Evolutionary conservation across 2,888 invertebrate species (phyloP).

Genomic region (Dusona sp.): DNA sequence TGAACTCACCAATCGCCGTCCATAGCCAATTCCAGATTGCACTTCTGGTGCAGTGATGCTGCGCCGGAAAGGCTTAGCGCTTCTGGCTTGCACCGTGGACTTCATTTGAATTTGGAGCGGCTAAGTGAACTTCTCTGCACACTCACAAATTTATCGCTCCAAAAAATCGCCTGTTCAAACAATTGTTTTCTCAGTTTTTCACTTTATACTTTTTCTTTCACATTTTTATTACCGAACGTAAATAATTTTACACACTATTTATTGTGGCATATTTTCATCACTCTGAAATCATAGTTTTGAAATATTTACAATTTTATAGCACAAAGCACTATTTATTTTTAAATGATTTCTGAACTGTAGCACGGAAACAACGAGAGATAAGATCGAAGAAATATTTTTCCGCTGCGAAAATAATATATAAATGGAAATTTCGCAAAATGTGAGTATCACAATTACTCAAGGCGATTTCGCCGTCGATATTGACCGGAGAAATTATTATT

Average conservation of each 20-base stretch:
- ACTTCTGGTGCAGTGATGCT: slow-evolving; percentile 72
- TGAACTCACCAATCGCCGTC: slow-evolving; percentile 69
- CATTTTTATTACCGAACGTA: background rate
- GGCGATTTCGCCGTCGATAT: background rate
- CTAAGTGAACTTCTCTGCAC: background rate
- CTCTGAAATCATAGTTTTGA: background rate
- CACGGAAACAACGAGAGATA: background rate
- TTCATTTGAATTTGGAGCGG: slow-evolving; percentile 64
- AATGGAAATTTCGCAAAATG: background rate
- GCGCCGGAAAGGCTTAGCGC: slow-evolving; percentile 74
- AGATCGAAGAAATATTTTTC: background rate
- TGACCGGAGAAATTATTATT: background rate
- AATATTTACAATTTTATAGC: background rate
- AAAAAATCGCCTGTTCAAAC: background rate
- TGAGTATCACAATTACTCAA: background rate
- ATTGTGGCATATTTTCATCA: background rate
- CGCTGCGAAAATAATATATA: background rate
- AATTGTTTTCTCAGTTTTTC: background rate
- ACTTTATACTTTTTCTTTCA: slow-evolving; percentile 2
- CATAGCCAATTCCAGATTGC: slow-evolving; percentile 61
- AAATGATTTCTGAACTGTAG: background rate
- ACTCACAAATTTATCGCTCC: background rate
- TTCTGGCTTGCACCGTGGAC: slow-evolving; percentile 73
- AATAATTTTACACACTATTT: background rate
- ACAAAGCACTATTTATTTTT: background rate